A percentile compares a stretch with the other conserved stretches of the same genome.
phyloP scores from a whole-genome alignment of 2,113 vertebrate species.

The Numida meleagris region DNA sequence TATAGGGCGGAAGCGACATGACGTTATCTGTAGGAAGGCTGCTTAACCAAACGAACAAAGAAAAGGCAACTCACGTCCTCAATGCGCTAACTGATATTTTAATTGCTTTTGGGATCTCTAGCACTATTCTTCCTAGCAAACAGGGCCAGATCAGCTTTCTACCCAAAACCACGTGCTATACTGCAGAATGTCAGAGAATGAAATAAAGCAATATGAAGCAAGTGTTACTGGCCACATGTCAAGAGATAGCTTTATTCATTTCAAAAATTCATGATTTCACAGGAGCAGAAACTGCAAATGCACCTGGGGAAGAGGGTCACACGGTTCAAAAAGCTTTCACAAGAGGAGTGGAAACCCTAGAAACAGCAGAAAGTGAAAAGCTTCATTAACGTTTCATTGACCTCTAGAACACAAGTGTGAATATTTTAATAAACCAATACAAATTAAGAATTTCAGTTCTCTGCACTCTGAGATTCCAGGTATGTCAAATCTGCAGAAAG shows the following conservation, averaged over 20 bases:
- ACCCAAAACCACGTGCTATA: neutral
- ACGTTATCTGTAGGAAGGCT: neutral
- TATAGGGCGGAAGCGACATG: neutral
- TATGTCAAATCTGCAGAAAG: neutral
- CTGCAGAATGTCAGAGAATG: neutral
- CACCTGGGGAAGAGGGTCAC: neutral
- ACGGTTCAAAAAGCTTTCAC: neutral
- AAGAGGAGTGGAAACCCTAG: neutral
- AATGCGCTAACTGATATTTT: neutral
- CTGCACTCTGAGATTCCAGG: neutral
- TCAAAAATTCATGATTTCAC: neutral
- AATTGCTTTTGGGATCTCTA: constrained; percentile 10
- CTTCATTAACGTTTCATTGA: neutral
- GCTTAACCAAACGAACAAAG: neutral
- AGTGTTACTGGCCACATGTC: neutral
- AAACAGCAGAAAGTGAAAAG: neutral
- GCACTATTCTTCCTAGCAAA: neutral
- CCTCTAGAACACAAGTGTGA: neutral
- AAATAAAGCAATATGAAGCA: neutral
- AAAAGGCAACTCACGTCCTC: neutral
- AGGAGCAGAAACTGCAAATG: neutral
- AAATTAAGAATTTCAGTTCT: neutral
- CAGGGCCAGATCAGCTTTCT: neutral
- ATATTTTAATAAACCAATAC: neutral
- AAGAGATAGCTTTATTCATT: neutral